A percentile compares a stretch with the other conserved stretches of the same genome.
phyloP scores from a whole-genome alignment of 1,140 invertebrate species.

The Drosophila pruinosa region DNA sequence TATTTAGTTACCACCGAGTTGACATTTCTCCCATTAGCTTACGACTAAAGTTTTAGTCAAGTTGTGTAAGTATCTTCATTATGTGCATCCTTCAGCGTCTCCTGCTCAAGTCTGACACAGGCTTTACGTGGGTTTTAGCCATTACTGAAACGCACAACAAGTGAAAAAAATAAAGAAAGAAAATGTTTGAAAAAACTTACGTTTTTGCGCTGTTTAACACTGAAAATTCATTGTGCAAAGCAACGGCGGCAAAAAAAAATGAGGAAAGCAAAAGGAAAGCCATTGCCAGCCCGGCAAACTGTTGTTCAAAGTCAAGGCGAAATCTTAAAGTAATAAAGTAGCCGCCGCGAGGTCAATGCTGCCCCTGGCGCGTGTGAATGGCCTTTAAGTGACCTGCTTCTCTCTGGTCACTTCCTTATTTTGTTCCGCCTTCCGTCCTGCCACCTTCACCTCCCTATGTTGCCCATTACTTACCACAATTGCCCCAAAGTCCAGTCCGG shows the following conservation, averaged over 20 bases:
- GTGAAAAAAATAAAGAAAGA: constrained; percentile 38
- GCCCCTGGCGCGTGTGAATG: constrained; percentile 64
- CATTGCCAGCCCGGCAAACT: constrained; percentile 57
- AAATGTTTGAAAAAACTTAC: constrained; percentile 65
- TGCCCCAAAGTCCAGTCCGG: neutral
- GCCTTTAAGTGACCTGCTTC: constrained; percentile 75
- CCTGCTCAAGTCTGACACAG: constrained; percentile 9
- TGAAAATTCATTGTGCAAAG: constrained; percentile 52
- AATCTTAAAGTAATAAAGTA: constrained; percentile 82
- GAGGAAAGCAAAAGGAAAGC: constrained; percentile 43
- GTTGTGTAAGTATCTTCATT: constrained; percentile 36
- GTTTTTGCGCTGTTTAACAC: constrained; percentile 60
- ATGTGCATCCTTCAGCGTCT: constrained; percentile 34
- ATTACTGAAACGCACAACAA: constrained; percentile 48
- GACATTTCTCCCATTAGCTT: constrained; percentile 7
- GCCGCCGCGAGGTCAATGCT: constrained; percentile 64
- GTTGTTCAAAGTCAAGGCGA: constrained; percentile 79
- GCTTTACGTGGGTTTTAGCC: constrained; percentile 64
- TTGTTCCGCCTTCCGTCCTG: neutral
- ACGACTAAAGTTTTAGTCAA: constrained; percentile 28
- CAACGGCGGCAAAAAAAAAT: constrained; percentile 26
- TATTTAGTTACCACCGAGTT: neutral
- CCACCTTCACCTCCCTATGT: neutral
- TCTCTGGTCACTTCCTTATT: constrained; percentile 25
- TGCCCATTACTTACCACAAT: neutral